Evolutionary conservation across 2,113 vertebrate species (phyloP), one percentile per base, ranked within the genome.

Genomic region (Notiomystis cincta): DNA sequence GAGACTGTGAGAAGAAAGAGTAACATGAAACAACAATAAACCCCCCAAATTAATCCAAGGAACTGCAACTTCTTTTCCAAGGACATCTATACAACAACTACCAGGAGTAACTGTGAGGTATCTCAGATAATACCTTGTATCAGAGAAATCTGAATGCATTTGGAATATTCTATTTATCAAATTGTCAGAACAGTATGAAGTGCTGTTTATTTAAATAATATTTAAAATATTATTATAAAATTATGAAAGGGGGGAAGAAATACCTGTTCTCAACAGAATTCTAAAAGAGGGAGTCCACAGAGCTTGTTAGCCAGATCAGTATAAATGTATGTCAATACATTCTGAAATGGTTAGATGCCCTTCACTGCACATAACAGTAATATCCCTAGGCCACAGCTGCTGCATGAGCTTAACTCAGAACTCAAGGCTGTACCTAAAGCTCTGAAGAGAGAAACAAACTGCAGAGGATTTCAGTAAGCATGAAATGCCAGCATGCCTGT

Each of bases 401-500:
- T 93, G 69, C 31, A 35, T 37, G n/a, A 81, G 12, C 45, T 79
- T 70, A 82, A 82, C 61, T 91, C 54, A 28, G 78, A 89, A n/a
- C 48, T 76, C 58, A 44, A 73, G 54, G 28, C 38, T 66, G 53
- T 94, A 87, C 82, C 82, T 93, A 71, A 95, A 91, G 45, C 79
- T 95, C 89, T 60, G 60, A 91, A 54, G 64, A 92, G 38, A 90
- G 62, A 89, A 83, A 84, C 1, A 30, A 10, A 90, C 65, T 86
- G 90, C 82, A 92, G 69, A 88, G 87, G 64, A 92, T 76, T 82
- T 95, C 66, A 53, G 71, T 80, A 76, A 76, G 66, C 47, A 87
- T 81, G 51, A 94, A 97, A 92, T 93, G 86, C 69, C 93, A 96
- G 77, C 86, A 80, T 65, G 79, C 71, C 83, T 87, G 31, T 61